phyloP scores from a whole-genome alignment of 2,888 invertebrate genomes.

The Drosophila flavopinicola region DNA sequence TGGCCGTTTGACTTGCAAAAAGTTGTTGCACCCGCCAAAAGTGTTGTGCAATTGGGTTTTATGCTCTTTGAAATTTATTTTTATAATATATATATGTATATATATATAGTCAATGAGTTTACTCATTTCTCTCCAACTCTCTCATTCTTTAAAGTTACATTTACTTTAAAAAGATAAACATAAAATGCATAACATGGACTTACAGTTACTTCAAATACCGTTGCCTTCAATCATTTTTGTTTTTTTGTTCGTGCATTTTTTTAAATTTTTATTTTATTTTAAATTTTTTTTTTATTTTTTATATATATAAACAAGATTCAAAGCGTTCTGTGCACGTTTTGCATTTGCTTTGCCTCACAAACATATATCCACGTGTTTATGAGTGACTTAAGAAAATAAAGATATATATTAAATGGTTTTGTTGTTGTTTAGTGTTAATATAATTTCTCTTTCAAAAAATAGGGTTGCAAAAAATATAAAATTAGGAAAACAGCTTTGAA shows the following conservation, averaged over 20 bases:
- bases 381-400: conserved; percentile 48
- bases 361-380: conserved; percentile 18
- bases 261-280: conserved; percentile 29
- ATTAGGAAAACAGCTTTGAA: conserved; percentile 43
- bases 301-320: conserved; percentile 51
- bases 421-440: conserved; percentile 18
- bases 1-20: conserved; percentile 2
- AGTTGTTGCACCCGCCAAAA: neutral
- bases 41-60: conserved; percentile 1
- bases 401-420: conserved; percentile 34
- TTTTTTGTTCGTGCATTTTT: conserved; percentile 9
- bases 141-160: conserved; percentile 50
- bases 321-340: conserved; percentile 43
- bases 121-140: conserved; percentile 36
- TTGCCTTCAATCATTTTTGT: conserved; percentile 23
- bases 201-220: conserved; percentile 71
- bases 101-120: conserved; percentile 48
- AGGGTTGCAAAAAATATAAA: conserved; percentile 28
- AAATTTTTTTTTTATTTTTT: conserved; percentile 25
- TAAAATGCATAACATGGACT: conserved; percentile 72
- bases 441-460: conserved; percentile 35
- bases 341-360: conserved; percentile 45
- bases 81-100: conserved; percentile 16
- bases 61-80: conserved; percentile 46
- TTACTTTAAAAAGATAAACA: conserved; percentile 61